These are phyloP conservation scores for Brachyrhaphis roseni DNA, from an alignment of 2,797 vertebrate species.

Conservation along the genomic window DNA sequence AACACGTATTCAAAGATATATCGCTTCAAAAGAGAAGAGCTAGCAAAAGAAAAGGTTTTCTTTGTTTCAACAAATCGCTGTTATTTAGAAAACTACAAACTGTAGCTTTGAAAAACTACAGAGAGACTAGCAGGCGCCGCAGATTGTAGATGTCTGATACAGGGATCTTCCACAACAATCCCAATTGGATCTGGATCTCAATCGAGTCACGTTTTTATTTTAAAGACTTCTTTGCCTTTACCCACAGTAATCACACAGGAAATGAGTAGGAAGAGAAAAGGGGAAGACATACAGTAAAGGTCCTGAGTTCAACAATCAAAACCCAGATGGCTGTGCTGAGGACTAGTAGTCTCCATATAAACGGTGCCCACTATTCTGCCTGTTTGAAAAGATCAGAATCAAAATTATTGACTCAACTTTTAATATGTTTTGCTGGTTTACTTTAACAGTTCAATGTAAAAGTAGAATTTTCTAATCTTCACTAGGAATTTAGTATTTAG, in stretches of 20 bases:
- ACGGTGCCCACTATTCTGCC: not conserved
- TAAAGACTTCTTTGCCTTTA: not conserved
- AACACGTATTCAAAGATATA: not conserved
- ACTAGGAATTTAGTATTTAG: not conserved
- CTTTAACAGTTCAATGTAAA: not conserved
- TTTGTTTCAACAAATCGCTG: not conserved
- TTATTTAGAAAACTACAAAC: no score
- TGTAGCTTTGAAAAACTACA: not conserved
- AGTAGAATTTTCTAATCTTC: not conserved
- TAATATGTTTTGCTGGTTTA: not conserved
- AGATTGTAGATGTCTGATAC: not conserved
- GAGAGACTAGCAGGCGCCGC: not conserved
- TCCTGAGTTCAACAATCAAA: not conserved
- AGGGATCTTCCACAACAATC: not conserved
- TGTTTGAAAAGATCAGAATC: not conserved
- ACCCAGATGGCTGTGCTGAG: not conserved
- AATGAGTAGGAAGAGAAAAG: not conserved
- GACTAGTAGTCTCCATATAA: not conserved
- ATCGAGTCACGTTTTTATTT: not conserved
- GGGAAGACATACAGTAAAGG: not conserved
- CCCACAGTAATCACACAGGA: not conserved
- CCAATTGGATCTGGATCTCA: not conserved
- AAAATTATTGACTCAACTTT: not conserved
- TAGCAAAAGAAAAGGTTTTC: not conserved
- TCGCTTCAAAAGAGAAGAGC: not conserved